Evolutionary conservation across 1,140 invertebrate genomes (phyloP).

Genomic region (Melanaphis sacchari): DNA sequence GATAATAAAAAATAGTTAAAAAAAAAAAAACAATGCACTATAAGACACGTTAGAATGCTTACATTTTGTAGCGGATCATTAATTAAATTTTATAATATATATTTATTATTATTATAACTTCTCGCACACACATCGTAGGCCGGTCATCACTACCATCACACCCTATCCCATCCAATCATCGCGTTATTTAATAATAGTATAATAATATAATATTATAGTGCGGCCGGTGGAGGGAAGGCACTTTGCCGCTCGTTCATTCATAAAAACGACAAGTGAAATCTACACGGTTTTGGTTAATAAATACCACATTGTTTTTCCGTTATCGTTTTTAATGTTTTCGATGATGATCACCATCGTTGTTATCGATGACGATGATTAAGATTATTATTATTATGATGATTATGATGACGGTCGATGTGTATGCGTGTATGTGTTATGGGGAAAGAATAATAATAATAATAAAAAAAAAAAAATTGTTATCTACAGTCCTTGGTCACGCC

Average conservation of each 20-base stretch:
- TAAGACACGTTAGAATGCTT: background rate
- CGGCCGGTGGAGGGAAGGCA: background rate
- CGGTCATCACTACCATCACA: background rate
- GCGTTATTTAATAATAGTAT: background rate
- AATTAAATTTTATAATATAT: slow-evolving; percentile 17
- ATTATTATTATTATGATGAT: background rate
- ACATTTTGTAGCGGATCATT: slow-evolving; percentile 19
- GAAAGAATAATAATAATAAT: background rate
- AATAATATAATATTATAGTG: background rate
- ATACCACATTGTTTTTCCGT: background rate
- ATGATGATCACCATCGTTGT: background rate
- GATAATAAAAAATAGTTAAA: slow-evolving; percentile 1
- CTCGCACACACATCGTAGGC: background rate
- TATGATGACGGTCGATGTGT: background rate
- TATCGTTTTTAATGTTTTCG: slow-evolving; percentile 32
- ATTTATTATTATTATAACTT: background rate
- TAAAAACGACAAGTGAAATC: slow-evolving; percentile 35
- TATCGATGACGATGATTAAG: background rate
- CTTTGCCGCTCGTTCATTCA: slow-evolving; percentile 41
- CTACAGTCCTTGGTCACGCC: slow-evolving; percentile 42
- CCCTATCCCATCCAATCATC: background rate
- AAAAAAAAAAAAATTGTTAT: slow-evolving; percentile 33
- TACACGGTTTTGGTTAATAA: background rate
- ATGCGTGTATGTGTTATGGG: background rate
- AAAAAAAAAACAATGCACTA: background rate